Percentiles rank a stretch among this genome's conserved stretches.
Evolutionary conservation across 1,140 invertebrate genomes (phyloP).

Genomic region (Drosophila subobscura): DNA sequence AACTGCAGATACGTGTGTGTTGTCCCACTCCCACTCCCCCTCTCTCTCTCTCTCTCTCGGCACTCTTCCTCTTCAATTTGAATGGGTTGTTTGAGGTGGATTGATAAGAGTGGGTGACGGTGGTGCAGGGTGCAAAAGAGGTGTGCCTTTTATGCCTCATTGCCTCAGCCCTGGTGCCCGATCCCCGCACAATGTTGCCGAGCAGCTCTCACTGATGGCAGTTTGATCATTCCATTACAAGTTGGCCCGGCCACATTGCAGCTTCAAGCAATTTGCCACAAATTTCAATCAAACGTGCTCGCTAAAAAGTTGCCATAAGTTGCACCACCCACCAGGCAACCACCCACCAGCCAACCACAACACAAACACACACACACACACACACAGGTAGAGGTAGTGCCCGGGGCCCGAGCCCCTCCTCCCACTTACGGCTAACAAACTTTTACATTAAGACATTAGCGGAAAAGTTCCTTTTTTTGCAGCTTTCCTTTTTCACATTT

Average conservation of each 20-base stretch:
- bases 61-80: not conserved
- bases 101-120: conserved; percentile 37
- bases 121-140: too few relatives aligned
- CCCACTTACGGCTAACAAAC: conserved; percentile 69
- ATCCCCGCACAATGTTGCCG: conserved; percentile 14
- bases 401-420: not conserved
- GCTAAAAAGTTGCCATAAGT: conserved; percentile 71
- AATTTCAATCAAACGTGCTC: conserved; percentile 81
- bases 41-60: too few relatives aligned
- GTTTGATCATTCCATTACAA: conserved; percentile 57
- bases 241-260: conserved; percentile 30
- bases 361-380: not conserved
- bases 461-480: conserved; percentile 67
- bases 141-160: conserved; percentile 56
- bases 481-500: not conserved
- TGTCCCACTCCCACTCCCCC: too few relatives aligned
- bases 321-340: conserved; percentile 43
- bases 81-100: conserved; percentile 26
- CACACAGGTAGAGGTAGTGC: not conserved
- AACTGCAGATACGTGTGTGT: conserved; percentile 58
- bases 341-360: not conserved
- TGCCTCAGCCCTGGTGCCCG: conserved; percentile 18
- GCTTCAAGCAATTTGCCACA: conserved; percentile 71
- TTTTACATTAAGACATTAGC: conserved; percentile 82
- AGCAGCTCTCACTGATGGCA: conserved; percentile 43